Base-by-base conservation (phyloP, 2,888 invertebrate genomes). In the Leptinotarsa haldemani region DNA sequence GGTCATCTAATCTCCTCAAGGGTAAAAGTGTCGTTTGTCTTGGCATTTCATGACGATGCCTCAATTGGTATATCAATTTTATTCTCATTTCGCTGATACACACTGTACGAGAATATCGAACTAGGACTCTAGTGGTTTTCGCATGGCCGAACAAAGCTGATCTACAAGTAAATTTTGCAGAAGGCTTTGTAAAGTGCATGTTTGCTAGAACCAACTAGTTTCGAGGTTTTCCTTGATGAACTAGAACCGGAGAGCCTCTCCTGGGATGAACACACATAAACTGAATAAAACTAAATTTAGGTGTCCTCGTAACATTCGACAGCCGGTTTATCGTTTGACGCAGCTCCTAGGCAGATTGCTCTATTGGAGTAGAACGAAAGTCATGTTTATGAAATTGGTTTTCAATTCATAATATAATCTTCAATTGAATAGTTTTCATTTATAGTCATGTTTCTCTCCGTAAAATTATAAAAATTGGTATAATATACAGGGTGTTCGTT, bases 191-290 rank as follows among this genome's bases (percentile, higher is more conserved):
- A 52, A 52, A 16, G 18, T 52, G 52, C 18, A 18, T 52, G 7
- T 52, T 52, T 18, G 52, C 40, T 18, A 18, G 18, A 18, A 52
- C 12, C 18, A 18, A 18, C 18, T 52, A 18, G 18, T 52, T 18
- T 52, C 18, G 52, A 52, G 52, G 52, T 52, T 52, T 52, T 52
- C 52, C 18, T 52, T 52, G 12, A 18, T 52, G 52, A 52, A 52
- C 52, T 18, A 52, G 18, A 52, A 18, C 52, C 7, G 18, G 52
- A 52, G 12, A 52, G 18, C 7, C 18, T 7, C 18, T 7, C 18
- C n/a, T 18, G 13, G 12, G 18, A 52, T 52, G n/a, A 52, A 52
- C 52, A 18, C 18, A 18, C 5, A 52, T 52, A 3, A 18, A 52
- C n/a, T 12, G 18, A 52, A 52, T 52, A 12, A 18, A 18, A 18